These are phyloP conservation scores for Parochlus steinenii DNA, from an alignment of 2,888 invertebrate genomes.

Conservation along the genomic window DNA sequence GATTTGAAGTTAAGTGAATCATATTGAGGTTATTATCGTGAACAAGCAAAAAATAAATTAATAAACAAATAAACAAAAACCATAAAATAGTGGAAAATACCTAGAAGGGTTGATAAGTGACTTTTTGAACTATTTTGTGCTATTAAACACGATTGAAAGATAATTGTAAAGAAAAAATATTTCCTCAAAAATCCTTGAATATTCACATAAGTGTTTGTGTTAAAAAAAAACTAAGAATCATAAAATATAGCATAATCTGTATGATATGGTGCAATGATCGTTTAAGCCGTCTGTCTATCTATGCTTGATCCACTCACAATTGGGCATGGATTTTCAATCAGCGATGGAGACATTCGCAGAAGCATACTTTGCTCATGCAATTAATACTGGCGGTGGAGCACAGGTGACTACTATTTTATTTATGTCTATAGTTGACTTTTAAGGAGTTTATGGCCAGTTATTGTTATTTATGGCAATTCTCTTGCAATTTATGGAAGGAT, in stretches of 20 bases:
- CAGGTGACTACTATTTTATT: slow-evolving; percentile 38
- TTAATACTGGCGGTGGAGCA: slow-evolving; percentile 59
- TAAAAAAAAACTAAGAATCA: not conserved
- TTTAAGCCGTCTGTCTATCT: slow-evolving; percentile 14
- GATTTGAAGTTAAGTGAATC: too few species aligned
- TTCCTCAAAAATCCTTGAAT: not conserved
- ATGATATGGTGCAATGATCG: not conserved
- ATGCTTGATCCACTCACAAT: slow-evolving; percentile 13
- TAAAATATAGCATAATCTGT: not conserved
- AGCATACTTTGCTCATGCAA: slow-evolving; percentile 96
- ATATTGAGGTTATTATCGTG: too few species aligned
- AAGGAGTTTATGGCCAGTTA: not conserved
- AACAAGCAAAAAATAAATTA: too few species aligned
- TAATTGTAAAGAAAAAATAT: not conserved
- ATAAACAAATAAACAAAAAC: too few species aligned
- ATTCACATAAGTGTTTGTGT: not conserved
- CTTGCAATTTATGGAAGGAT: too few species aligned
- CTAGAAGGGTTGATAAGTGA: too few species aligned
- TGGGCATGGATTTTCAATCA: slow-evolving; percentile 87
- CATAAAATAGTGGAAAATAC: too few species aligned
- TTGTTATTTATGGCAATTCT: too few species aligned
- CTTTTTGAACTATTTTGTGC: too few species aligned
- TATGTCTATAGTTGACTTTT: slow-evolving; percentile 3
- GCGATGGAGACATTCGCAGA: slow-evolving; percentile 97
- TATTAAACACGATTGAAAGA: too few species aligned